Evolutionary conservation across 2,888 invertebrate species (phyloP).

Genomic region (Ennomos quercinarius): DNA sequence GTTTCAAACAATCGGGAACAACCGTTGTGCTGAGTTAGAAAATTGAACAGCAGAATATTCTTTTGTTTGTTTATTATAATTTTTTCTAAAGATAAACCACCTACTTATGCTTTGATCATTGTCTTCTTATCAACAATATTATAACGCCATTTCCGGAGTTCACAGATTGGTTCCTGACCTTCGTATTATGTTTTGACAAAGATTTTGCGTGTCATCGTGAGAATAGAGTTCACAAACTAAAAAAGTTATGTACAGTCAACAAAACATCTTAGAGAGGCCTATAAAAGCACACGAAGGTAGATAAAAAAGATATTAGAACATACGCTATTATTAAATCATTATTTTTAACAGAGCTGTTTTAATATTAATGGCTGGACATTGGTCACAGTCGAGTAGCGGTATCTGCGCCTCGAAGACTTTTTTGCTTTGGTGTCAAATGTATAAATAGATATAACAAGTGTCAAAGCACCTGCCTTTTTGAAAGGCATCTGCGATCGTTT

Average conservation of each 20-base stretch:
- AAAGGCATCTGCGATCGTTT: slow-evolving; percentile 37
- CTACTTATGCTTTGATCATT: too few relatives aligned
- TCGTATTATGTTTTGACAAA: too few relatives aligned
- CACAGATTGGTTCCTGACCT: too few relatives aligned
- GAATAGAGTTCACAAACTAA: too few relatives aligned
- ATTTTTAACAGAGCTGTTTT: slow-evolving; percentile 24
- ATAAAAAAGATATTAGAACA: slow-evolving; percentile 5
- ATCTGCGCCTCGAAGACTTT: slow-evolving; percentile 21
- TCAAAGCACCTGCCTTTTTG: slow-evolving; percentile 36
- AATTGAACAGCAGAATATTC: too few relatives aligned
- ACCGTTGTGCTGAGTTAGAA: too few relatives aligned
- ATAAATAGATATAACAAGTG: slow-evolving; percentile 35
- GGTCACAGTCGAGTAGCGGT: slow-evolving; percentile 31
- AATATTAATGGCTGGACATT: slow-evolving; percentile 28
- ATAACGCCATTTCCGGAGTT: too few relatives aligned
- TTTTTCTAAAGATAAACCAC: too few relatives aligned
- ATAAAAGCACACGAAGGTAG: background rate
- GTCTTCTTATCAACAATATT: too few relatives aligned
- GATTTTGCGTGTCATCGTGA: too few relatives aligned
- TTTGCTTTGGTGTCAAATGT: slow-evolving; percentile 32
- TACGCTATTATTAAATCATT: slow-evolving; percentile 27
- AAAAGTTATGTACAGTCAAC: background rate
- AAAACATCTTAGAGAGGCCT: background rate
- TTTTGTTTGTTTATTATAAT: too few relatives aligned
- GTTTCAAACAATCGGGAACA: too few relatives aligned